Percentiles rank a stretch among this genome's conserved stretches.
phyloP scores from a whole-genome alignment of 2,888 invertebrate genomes.

The Callimorpha dominula region DNA sequence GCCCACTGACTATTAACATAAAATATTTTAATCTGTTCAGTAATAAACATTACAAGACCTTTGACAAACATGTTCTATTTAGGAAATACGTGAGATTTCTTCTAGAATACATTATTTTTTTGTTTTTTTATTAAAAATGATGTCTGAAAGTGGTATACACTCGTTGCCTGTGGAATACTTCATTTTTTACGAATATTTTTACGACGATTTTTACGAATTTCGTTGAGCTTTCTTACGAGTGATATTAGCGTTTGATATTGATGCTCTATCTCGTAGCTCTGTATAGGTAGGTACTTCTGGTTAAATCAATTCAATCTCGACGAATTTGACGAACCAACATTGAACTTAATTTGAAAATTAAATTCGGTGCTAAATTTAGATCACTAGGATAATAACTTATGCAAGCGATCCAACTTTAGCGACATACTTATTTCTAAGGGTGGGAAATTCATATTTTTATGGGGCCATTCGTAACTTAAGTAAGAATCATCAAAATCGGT shows the following conservation, averaged over 20 bases:
- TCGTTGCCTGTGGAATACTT: neutral
- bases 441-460: neutral
- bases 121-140: neutral
- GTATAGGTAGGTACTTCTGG: neutral
- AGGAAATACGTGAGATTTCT: conserved; percentile 25
- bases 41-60: conserved; percentile 33
- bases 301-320: neutral
- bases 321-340: neutral
- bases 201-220: neutral
- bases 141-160: neutral
- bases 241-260: neutral
- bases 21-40: conserved; percentile 19
- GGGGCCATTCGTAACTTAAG: neutral
- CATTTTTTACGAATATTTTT: neutral
- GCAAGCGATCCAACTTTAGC: neutral
- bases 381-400: neutral
- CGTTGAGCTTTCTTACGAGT: neutral
- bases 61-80: conserved; percentile 47
- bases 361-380: no score
- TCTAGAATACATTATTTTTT: conserved; percentile 15
- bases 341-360: no score
- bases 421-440: neutral
- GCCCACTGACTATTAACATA: conserved; percentile 30
- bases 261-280: neutral
- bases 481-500: neutral